phyloP scores from a whole-genome alignment of 1,140 invertebrate species.

The Scaptomyza hsui region DNA sequence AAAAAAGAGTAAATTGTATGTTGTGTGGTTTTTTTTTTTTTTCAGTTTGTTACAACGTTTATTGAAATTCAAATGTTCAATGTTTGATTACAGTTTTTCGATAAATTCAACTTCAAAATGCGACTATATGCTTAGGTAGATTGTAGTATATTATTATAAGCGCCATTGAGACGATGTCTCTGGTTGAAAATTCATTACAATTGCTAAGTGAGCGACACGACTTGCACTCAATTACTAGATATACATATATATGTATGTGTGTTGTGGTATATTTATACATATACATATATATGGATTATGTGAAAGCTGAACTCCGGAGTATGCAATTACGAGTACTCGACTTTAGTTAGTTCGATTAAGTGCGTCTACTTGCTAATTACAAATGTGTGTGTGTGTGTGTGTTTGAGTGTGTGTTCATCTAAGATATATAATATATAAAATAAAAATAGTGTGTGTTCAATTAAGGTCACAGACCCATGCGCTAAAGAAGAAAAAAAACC shows the following conservation, averaged over 20 bases:
- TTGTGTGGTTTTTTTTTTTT: constrained; percentile 1
- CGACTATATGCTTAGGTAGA: constrained; percentile 58
- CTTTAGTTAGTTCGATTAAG: constrained; percentile 62
- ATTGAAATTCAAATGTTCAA: constrained; percentile 73
- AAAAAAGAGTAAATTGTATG: not conserved
- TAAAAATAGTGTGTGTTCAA: constrained; percentile 19
- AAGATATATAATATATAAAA: constrained; percentile 31
- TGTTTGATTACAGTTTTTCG: constrained; percentile 68
- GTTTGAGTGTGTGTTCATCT: not conserved
- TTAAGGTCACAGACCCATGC: constrained; percentile 54
- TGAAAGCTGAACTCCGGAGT: constrained; percentile 24
- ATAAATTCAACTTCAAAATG: constrained; percentile 71
- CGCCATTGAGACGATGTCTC: constrained; percentile 22
- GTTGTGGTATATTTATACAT: constrained; percentile 1
- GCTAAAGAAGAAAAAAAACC: constrained; percentile 1
- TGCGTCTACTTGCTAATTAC: constrained; percentile 58
- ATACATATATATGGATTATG: constrained; percentile 13
- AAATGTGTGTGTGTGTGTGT: constrained; percentile 17
- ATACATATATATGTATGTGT: constrained; percentile 6
- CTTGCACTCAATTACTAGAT: constrained; percentile 24
- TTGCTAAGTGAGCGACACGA: constrained; percentile 29
- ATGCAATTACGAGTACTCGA: constrained; percentile 22
- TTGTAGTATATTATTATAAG: constrained; percentile 16
- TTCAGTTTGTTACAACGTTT: constrained; percentile 66
- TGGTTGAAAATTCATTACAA: constrained; percentile 33